These are phyloP conservation scores for Agrotis segetum DNA, from an alignment of 2,888 invertebrate genomes.

Conservation along the genomic window DNA sequence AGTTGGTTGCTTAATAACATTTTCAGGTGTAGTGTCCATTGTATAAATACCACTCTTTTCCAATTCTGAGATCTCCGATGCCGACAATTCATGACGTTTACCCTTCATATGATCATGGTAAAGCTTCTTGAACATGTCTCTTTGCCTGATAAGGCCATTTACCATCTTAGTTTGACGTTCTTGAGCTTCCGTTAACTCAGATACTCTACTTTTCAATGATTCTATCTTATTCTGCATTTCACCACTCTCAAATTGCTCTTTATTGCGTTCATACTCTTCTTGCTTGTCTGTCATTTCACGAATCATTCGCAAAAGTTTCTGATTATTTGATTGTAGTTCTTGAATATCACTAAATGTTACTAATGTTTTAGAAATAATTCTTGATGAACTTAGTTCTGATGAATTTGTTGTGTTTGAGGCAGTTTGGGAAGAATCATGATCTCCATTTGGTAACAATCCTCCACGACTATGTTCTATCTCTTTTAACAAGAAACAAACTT, in stretches of 20 bases:
- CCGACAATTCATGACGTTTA: constrained; percentile 85
- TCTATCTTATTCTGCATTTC: constrained; percentile 93
- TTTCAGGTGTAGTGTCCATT: constrained; percentile 80
- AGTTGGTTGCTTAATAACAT: constrained; percentile 70
- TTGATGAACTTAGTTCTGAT: constrained; percentile 91
- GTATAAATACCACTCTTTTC: constrained; percentile 81
- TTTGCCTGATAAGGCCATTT: constrained; percentile 95
- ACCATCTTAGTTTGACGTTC: constrained; percentile 96
- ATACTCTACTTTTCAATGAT: constrained; percentile 92
- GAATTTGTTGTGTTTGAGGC: constrained; percentile 90
- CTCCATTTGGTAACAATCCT: constrained; percentile 91
- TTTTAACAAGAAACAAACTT: constrained; percentile 95
- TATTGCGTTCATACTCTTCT: constrained; percentile 94
- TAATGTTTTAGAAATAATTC: constrained; percentile 95
- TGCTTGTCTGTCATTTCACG: constrained; percentile 96
- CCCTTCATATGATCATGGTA: constrained; percentile 93
- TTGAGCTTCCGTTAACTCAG: constrained; percentile 94
- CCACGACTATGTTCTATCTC: constrained; percentile 96
- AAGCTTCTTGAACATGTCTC: constrained; percentile 96
- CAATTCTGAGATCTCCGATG: constrained; percentile 79
- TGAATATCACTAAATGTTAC: constrained; percentile 97
- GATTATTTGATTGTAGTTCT: constrained; percentile 97
- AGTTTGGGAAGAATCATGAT: constrained; percentile 89
- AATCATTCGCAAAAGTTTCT: constrained; percentile 95
- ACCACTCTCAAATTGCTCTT: constrained; percentile 92